A percentile compares a stretch with the other conserved stretches of the same genome.
phyloP scores from a whole-genome alignment of 2,797 vertebrate genomes.

The Lepidocolaptes lacrymiger region DNA sequence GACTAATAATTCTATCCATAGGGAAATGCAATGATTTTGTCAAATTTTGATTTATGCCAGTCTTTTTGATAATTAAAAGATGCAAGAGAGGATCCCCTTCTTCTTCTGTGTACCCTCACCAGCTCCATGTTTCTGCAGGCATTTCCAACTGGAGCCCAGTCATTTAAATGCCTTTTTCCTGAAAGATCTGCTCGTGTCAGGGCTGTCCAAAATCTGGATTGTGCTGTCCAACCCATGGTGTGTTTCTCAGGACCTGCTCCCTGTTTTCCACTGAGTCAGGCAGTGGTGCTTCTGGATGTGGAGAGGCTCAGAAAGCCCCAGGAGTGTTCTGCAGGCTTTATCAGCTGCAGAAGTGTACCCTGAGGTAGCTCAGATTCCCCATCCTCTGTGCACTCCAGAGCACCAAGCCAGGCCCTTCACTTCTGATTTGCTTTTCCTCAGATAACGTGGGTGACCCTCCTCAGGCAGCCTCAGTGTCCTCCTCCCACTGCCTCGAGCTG shows the following conservation, averaged over 20 bases:
- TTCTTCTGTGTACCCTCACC: neutral
- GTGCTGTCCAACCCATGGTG: neutral
- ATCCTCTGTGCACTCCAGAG: neutral
- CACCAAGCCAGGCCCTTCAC: neutral
- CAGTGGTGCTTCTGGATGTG: neutral
- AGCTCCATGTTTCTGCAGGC: rapidly evolving
- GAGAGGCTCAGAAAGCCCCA: neutral
- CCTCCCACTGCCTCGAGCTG: neutral
- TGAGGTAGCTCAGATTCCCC: neutral
- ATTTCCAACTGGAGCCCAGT: neutral
- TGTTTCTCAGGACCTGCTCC: neutral
- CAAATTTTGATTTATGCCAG: neutral
- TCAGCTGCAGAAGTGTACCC: neutral
- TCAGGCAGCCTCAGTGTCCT: neutral
- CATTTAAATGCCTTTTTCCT: neutral
- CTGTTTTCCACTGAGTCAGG: neutral
- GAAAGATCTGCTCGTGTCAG: neutral
- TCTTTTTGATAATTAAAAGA: neutral
- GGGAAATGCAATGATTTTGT: neutral
- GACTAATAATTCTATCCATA: neutral
- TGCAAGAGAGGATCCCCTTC: neutral
- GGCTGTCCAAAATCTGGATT: neutral
- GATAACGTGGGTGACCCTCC: neutral
- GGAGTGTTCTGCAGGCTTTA: neutral
- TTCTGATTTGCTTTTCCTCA: neutral